Evolutionary conservation across 35 echinoderm and acorn worm species (phyloP), one percentile per base, ranked within the genome.

Genomic region (Eucidaris tribuloides): DNA sequence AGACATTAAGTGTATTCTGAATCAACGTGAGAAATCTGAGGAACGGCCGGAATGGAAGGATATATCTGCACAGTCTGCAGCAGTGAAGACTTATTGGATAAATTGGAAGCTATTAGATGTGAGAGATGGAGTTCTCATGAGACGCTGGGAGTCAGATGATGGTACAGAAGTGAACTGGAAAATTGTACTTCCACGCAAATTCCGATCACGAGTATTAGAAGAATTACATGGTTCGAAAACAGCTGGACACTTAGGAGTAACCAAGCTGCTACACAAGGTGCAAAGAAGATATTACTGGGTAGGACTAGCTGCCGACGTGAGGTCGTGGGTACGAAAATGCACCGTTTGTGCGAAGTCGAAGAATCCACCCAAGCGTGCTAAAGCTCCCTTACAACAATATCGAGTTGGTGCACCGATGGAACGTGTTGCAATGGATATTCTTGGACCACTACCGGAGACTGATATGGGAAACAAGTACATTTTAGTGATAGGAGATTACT

Each of bases 161-260:
- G 65, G 83, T 13, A 86, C 58, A 49, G 14, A 37, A 1, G 33
- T 86, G 23, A 54, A 79, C 2, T 76, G 46, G 2, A 48, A 86
- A 24, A 11, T 86, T 38, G 54, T 78, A 14, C 2, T 86, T 22
- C 48, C 83, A 58, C 20, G 45, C 45, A 35, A 1, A 59, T 41
- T 45, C 14, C 28, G 46, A 36, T 29, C 34, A 29, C 27, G 6
- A 78, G 71, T 76, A 22, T 38, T 77, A 39, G 29, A 7, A 15
- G 43, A 76, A 61, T 35, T 84, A 23, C 88, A 84, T 28, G 30
- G 29, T 33, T n/a, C 7, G 40, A 18, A 37, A 22, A 45, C 65
- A 11, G 66, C 81, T 20, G 71, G 79, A 17, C 85, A 93, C 49
- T 32, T 93, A 7, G 84, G 79, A 9, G 31, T 93, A 2, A 68